phyloP scores from a whole-genome alignment of 2,113 vertebrate genomes.

The Corythornis cristatus region DNA sequence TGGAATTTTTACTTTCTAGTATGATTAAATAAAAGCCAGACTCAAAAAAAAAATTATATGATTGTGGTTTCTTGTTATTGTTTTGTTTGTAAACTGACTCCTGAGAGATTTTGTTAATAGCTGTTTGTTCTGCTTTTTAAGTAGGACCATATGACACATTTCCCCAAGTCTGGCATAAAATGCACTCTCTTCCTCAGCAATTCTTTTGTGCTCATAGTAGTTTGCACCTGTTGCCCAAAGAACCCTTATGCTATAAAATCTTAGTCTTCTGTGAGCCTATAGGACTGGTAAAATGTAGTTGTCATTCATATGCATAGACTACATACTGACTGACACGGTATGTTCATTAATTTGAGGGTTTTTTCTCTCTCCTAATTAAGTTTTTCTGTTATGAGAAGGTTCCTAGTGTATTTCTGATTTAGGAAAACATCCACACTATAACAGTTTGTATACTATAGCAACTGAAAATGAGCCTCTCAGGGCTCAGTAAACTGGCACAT shows the following conservation, averaged over 20 bases:
- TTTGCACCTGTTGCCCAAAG: neutral
- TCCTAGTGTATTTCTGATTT: neutral
- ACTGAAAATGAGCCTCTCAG: neutral
- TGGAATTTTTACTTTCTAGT: neutral
- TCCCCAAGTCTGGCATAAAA: neutral
- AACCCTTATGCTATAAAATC: neutral
- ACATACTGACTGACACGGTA: neutral
- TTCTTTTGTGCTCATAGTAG: neutral
- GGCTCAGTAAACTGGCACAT: neutral
- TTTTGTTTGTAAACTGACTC: neutral
- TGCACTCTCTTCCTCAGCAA: neutral
- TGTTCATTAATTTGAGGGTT: neutral
- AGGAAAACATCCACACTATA: neutral
- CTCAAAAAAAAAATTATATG: neutral
- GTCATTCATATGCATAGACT: neutral
- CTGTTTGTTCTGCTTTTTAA: neutral
- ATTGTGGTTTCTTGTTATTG: neutral
- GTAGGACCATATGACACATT: neutral
- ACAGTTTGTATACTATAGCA: neutral
- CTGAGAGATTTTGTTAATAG: neutral
- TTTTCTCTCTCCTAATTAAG: neutral
- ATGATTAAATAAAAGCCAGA: neutral
- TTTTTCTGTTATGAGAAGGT: neutral
- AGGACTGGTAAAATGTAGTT: neutral
- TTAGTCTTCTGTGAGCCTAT: neutral